Evolutionary conservation across 2,888 invertebrate species (phyloP).

Genomic region (Lepidocyrtinus sp.): DNA sequence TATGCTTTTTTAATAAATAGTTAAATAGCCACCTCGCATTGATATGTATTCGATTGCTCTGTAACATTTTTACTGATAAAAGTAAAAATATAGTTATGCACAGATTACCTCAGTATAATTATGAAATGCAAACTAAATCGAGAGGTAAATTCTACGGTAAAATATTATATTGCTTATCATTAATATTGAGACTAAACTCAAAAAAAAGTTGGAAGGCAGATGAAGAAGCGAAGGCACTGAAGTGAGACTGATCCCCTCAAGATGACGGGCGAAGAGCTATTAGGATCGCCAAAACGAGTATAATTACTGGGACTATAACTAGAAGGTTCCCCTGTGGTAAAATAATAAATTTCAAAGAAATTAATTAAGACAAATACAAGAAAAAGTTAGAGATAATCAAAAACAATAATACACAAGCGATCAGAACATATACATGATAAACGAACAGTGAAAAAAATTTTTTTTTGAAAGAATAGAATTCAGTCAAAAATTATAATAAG

Average conservation of each 20-base stretch:
- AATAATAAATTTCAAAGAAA: conserved; percentile 47
- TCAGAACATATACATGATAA: conserved; percentile 2
- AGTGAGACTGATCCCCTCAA: conserved; percentile 64
- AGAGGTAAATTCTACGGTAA: conserved; percentile 28
- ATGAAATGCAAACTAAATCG: conserved; percentile 53
- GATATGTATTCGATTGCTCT: conserved; percentile 42
- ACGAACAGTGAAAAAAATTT: background rate
- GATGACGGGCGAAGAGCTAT: conserved; percentile 72
- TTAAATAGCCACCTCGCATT: conserved; percentile 48
- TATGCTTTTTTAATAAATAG: conserved; percentile 26
- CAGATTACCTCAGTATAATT: no score
- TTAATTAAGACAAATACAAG: conserved; percentile 23
- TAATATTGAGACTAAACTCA: conserved; percentile 51
- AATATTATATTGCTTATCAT: conserved; percentile 18
- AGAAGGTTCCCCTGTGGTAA: conserved; percentile 72
- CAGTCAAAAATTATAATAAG: no score
- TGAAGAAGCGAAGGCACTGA: conserved; percentile 62
- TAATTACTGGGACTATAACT: conserved; percentile 73
- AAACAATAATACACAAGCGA: conserved; percentile 15
- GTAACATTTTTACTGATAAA: conserved; percentile 45
- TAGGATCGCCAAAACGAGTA: conserved; percentile 73
- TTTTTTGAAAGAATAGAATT: no score
- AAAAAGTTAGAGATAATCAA: conserved; percentile 38
- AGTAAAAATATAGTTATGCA: conserved; percentile 42
- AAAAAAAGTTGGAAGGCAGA: conserved; percentile 59